phyloP scores from a whole-genome alignment of 2,888 invertebrate genomes.

The Furcula furcula region DNA sequence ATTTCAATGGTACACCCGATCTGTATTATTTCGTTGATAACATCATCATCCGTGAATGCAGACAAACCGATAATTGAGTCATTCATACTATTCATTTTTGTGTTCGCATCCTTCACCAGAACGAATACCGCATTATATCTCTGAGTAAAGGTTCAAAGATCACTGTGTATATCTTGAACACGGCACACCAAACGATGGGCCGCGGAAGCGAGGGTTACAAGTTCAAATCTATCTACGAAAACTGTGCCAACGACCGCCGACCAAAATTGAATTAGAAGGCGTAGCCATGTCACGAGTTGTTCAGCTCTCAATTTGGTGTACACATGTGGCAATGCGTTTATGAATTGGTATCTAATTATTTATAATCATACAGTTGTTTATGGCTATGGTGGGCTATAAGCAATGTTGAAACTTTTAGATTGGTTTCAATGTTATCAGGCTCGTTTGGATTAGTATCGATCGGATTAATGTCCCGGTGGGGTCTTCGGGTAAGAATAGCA shows the following conservation, averaged over 20 bases:
- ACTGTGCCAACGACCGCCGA: slow-evolving; percentile 40
- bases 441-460: too few relatives aligned
- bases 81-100: slow-evolving; percentile 22
- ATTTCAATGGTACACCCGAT: too few relatives aligned
- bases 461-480: too few relatives aligned
- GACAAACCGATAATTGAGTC: slow-evolving; percentile 24
- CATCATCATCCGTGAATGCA: slow-evolving; percentile 27
- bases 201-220: slow-evolving; percentile 52
- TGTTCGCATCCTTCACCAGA: slow-evolving; percentile 39
- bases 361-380: slow-evolving; percentile 10
- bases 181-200: slow-evolving; percentile 23
- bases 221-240: slow-evolving; percentile 48
- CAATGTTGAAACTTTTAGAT: too few relatives aligned
- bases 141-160: slow-evolving; percentile 33
- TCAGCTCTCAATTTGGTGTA: slow-evolving; percentile 23
- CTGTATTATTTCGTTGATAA: too few relatives aligned
- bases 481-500: too few relatives aligned
- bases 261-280: slow-evolving; percentile 46
- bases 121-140: slow-evolving; percentile 8
- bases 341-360: slow-evolving; percentile 24
- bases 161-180: slow-evolving; percentile 15
- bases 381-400: not conserved
- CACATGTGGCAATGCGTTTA: slow-evolving; percentile 15
- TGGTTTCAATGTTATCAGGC: too few relatives aligned
- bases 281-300: slow-evolving; percentile 23